Conservation (phyloP, 2,113 vertebrate species). For the Mesoclemmys tuberculata region DNA sequence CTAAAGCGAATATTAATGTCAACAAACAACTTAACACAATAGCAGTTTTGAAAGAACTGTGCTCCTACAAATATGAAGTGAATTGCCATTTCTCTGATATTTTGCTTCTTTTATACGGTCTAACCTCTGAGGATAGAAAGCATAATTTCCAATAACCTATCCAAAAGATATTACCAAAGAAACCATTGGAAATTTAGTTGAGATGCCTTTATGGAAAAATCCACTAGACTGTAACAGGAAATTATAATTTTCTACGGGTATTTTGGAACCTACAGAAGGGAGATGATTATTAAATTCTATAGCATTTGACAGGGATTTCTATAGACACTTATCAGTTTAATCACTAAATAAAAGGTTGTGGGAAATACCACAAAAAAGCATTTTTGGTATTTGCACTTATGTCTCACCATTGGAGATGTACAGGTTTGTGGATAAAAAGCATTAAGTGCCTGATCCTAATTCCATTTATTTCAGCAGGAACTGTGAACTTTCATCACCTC, state of each 20-base stretch:
- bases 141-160: neutral
- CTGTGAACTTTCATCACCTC: neutral
- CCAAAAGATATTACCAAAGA: neutral
- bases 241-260: neutral
- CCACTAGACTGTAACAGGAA: neutral
- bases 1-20: neutral
- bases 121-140: neutral
- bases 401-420: neutral
- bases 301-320: neutral
- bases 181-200: neutral
- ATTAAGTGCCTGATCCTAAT: neutral
- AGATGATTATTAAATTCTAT: neutral
- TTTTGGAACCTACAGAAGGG: neutral
- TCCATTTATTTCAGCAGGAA: neutral
- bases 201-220: neutral
- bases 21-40: neutral
- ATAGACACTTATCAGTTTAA: neutral
- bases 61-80: neutral
- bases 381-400: neutral
- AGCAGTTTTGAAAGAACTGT: neutral
- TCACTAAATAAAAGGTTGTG: neutral
- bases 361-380: neutral
- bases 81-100: neutral
- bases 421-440: neutral
- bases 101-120: neutral